A percentile compares a stretch with the other conserved stretches of the same genome.
Evolutionary conservation across 2,797 vertebrate species (phyloP).

Genomic region (Diplodus sargus): DNA sequence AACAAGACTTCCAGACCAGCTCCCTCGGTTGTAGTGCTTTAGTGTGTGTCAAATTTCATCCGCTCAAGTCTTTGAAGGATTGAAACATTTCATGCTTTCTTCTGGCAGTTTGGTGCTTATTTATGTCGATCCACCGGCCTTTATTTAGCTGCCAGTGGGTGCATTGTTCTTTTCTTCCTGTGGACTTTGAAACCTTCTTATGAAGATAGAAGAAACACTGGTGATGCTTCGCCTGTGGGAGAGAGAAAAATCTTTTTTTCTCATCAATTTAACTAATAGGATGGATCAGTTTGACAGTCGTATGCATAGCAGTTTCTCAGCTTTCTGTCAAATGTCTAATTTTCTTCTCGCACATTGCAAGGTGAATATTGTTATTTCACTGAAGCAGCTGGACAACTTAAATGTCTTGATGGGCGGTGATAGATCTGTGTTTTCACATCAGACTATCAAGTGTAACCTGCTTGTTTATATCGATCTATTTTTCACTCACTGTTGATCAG

Average conservation of each 20-base stretch:
- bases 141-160: slow-evolving; percentile 70
- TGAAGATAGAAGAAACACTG: slow-evolving; percentile 23
- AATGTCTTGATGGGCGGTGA: not conserved
- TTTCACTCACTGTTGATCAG: slow-evolving; percentile 2
- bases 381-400: not conserved
- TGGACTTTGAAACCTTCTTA: slow-evolving; percentile 45
- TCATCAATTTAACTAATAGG: not conserved
- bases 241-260: not conserved
- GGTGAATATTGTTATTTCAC: not conserved
- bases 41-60: slow-evolving; percentile 47
- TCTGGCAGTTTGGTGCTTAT: slow-evolving; percentile 58
- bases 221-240: slow-evolving; percentile 3
- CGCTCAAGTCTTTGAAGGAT: slow-evolving; percentile 38
- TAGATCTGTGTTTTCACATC: not conserved
- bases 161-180: slow-evolving; percentile 59
- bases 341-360: not conserved
- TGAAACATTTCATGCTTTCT: slow-evolving; percentile 44
- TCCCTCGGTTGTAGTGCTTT: not conserved
- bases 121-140: slow-evolving; percentile 53
- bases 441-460: not conserved
- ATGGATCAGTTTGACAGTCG: not conserved
- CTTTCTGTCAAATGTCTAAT: not conserved
- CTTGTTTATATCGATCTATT: slow-evolving; percentile 4
- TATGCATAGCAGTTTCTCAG: not conserved
- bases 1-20: no score